These are phyloP conservation scores for Triplophysa yarkandensis DNA, from an alignment of 2,797 vertebrate genomes.

Conservation along the genomic window DNA sequence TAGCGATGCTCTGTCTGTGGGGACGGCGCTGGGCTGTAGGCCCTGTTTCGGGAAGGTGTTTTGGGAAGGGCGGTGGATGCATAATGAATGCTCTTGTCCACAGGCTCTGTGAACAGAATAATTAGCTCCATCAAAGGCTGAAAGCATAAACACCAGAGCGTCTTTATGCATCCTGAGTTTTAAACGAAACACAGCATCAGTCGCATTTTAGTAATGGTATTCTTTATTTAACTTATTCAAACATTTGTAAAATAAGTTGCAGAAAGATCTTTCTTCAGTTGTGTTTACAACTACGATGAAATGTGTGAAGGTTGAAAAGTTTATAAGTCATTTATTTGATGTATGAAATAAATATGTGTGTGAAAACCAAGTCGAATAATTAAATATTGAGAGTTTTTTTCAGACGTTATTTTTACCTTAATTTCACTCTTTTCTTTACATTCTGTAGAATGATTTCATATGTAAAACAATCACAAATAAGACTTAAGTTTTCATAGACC, in stretches of 20 bases:
- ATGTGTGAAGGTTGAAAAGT: too few relatives aligned
- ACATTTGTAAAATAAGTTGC: neutral
- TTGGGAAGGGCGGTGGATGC: conserved; percentile 63
- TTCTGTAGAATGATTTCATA: too few relatives aligned
- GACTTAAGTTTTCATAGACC: too few relatives aligned
- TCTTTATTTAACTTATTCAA: neutral
- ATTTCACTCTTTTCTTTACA: too few relatives aligned
- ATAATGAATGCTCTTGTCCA: conserved; percentile 76
- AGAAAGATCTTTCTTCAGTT: neutral
- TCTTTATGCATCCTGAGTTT: conserved; percentile 64
- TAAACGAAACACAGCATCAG: conserved; percentile 69
- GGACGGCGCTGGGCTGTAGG: conserved; percentile 69
- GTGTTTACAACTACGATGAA: neutral
- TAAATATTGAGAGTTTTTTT: too few relatives aligned
- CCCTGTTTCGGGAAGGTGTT: conserved; percentile 64
- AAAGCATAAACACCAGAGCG: conserved; percentile 58
- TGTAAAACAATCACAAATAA: too few relatives aligned
- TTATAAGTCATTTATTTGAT: too few relatives aligned
- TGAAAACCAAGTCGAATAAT: too few relatives aligned
- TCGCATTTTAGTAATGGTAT: conserved; percentile 14
- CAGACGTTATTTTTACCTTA: too few relatives aligned
- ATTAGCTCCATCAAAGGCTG: conserved; percentile 76
- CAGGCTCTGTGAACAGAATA: conserved; percentile 75
- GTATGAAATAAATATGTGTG: too few relatives aligned
- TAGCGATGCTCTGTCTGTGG: conserved; percentile 69